Evolutionary conservation across 2,797 vertebrate species (phyloP).

Genomic region (Sebastes iracundus): DNA sequence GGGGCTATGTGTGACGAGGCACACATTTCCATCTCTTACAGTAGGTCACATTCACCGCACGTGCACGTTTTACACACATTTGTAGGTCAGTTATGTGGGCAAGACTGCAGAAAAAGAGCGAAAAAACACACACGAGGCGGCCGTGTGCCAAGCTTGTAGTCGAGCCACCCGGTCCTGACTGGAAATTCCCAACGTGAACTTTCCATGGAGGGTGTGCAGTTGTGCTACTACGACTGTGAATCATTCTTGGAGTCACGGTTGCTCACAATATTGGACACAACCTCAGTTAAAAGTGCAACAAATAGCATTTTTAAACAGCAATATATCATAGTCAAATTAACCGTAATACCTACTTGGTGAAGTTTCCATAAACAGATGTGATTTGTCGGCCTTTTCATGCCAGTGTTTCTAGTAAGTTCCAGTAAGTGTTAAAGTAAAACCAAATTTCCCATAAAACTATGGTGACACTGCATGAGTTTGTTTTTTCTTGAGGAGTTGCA

Average conservation of each 20-base stretch:
- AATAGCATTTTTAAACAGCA: slow-evolving; percentile 21
- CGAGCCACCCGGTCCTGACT: slow-evolving; percentile 38
- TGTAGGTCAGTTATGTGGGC: slow-evolving; percentile 63
- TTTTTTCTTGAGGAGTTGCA: slow-evolving; percentile 31
- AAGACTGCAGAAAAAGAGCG: slow-evolving; percentile 16
- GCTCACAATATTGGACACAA: slow-evolving; percentile 22
- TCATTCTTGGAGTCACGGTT: slow-evolving; percentile 40
- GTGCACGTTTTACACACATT: slow-evolving; percentile 62
- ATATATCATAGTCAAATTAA: slow-evolving; percentile 47
- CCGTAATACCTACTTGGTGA: slow-evolving; percentile 12
- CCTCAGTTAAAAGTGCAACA: slow-evolving; percentile 36
- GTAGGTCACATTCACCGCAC: slow-evolving; percentile 31
- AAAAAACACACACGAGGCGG: slow-evolving; percentile 32
- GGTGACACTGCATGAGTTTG: slow-evolving; percentile 2
- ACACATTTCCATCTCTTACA: slow-evolving; percentile 45
- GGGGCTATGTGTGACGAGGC: not conserved
- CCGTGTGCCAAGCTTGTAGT: slow-evolving; percentile 56
- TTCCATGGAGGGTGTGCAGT: slow-evolving; percentile 56
- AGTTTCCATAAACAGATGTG: slow-evolving; percentile 40
- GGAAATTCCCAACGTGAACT: slow-evolving; percentile 70
- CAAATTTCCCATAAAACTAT: slow-evolving; percentile 17
- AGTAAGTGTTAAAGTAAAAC: not conserved
- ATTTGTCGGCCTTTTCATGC: not conserved
- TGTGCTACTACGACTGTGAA: slow-evolving; percentile 37
- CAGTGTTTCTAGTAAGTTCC: slow-evolving; percentile 4